A percentile compares a stretch with the other conserved stretches of the same genome.
Evolutionary conservation across 2,797 vertebrate species (phyloP).

Genomic region (Oreortyx pictus): DNA sequence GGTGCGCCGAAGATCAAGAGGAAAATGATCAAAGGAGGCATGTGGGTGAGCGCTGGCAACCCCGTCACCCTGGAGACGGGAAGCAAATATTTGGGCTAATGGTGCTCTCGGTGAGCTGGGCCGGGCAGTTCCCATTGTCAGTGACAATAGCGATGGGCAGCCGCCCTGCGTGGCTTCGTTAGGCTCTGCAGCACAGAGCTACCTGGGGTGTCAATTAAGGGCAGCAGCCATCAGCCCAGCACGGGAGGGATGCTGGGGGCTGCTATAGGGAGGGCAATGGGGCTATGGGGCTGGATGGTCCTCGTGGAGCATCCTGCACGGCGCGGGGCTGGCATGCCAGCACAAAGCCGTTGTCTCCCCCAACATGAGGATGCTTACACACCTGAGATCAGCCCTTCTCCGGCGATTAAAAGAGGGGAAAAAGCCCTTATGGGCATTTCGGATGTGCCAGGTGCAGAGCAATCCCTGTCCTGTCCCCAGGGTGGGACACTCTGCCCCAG

Average conservation of each 20-base stretch:
- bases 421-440: neutral
- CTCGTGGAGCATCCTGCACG: rapidly evolving
- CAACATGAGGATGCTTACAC: rapidly evolving
- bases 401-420: neutral
- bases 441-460: rapidly evolving
- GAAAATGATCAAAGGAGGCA: slow-evolving; percentile 55
- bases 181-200: rapidly evolving
- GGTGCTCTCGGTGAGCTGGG: slow-evolving; percentile 1
- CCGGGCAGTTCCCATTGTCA: slow-evolving; percentile 1
- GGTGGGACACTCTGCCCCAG: neutral
- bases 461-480: neutral
- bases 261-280: rapidly evolving
- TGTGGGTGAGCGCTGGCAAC: slow-evolving; percentile 62
- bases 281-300: rapidly evolving
- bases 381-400: neutral
- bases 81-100: slow-evolving; percentile 69
- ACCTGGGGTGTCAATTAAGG: neutral
- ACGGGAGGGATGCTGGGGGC: neutral
- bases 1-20: slow-evolving; percentile 41
- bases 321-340: neutral
- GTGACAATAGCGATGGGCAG: neutral
- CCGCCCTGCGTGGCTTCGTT: neutral
- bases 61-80: slow-evolving; percentile 63
- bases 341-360: rapidly evolving
- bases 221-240: neutral